phyloP scores from a whole-genome alignment of 2,888 invertebrate species.

The Pseudolycoriella hygida region DNA sequence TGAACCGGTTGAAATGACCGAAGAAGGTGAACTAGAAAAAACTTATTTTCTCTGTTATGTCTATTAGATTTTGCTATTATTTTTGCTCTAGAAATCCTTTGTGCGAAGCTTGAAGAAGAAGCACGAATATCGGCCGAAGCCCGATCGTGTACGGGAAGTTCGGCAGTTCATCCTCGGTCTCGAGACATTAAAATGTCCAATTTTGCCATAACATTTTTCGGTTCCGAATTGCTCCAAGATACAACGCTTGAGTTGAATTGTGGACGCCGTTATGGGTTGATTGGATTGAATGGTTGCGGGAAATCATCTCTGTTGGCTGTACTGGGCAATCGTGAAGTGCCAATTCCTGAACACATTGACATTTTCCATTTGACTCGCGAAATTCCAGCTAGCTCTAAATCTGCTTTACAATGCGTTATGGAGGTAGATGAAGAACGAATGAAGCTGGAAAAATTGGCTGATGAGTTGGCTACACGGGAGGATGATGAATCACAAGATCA shows the following conservation, averaged over 20 bases:
- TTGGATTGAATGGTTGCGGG: slow-evolving; percentile 97
- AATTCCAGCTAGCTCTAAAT: slow-evolving; percentile 95
- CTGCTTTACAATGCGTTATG: slow-evolving; percentile 90
- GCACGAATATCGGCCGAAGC: slow-evolving; percentile 88
- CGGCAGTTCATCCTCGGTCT: slow-evolving; percentile 89
- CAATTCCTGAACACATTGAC: slow-evolving; percentile 92
- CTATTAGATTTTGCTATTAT: not conserved
- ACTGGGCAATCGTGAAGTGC: slow-evolving; percentile 83
- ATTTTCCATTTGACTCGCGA: slow-evolving; percentile 94
- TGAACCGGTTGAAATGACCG: slow-evolving; percentile 25
- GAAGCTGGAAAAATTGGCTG: slow-evolving; percentile 80
- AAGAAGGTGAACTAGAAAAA: slow-evolving; percentile 20
- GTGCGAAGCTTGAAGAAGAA: slow-evolving; percentile 73
- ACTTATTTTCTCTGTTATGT: no score
- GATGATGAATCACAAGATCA: slow-evolving; percentile 91
- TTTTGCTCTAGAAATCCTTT: slow-evolving; percentile 48
- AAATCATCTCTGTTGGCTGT: slow-evolving; percentile 89
- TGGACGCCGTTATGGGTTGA: slow-evolving; percentile 87
- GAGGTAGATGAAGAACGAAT: slow-evolving; percentile 93
- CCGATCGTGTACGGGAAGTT: slow-evolving; percentile 82
- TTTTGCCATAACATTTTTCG: slow-evolving; percentile 96
- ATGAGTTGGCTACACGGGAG: slow-evolving; percentile 67
- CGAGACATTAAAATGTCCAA: slow-evolving; percentile 92
- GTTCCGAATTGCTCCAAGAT: slow-evolving; percentile 88
- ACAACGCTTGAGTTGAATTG: slow-evolving; percentile 94